Percentiles rank a stretch among this genome's conserved stretches.
Conservation (phyloP, 1,140 invertebrate species). For the Drosophila fuyamai region DNA sequence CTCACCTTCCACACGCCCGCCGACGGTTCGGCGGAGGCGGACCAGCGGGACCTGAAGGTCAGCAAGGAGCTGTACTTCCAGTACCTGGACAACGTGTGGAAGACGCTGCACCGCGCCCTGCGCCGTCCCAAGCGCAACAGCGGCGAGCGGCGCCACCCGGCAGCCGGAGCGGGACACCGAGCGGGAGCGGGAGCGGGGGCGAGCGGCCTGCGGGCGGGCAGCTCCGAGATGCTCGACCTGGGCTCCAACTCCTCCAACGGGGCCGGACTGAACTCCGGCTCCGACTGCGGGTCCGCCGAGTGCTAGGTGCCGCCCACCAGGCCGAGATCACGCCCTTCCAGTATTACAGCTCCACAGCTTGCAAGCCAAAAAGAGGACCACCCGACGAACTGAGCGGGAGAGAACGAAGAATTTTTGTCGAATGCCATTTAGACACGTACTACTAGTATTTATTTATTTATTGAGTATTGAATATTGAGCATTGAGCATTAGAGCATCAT, state of each 20-base stretch:
- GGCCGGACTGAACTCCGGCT: slow-evolving; percentile 7
- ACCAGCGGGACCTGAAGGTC: slow-evolving; percentile 59
- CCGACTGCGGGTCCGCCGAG: slow-evolving; percentile 8
- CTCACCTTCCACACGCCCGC: slow-evolving; percentile 63
- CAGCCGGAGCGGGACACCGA: neutral
- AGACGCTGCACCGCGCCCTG: slow-evolving; percentile 36
- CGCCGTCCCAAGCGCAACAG: slow-evolving; percentile 31
- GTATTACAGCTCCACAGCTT: slow-evolving; percentile 14
- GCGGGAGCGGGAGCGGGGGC: neutral
- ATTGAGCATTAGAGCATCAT: slow-evolving; percentile 17
- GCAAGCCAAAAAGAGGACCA: slow-evolving; percentile 27
- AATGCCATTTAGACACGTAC: slow-evolving; percentile 75
- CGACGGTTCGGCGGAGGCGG: slow-evolving; percentile 54
- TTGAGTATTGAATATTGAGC: slow-evolving; percentile 33
- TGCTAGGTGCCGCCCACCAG: neutral
- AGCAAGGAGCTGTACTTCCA: slow-evolving; percentile 66
- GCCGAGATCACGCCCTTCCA: slow-evolving; percentile 5
- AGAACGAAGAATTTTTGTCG: slow-evolving; percentile 66
- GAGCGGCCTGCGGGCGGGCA: slow-evolving; percentile 13
- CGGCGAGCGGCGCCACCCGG: slow-evolving; percentile 19
- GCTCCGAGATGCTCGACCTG: slow-evolving; percentile 39
- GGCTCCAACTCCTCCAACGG: slow-evolving; percentile 1
- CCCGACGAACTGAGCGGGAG: slow-evolving; percentile 1
- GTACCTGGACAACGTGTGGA: slow-evolving; percentile 59
- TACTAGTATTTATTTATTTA: slow-evolving; percentile 58